phyloP scores from a whole-genome alignment of 1,140 invertebrate genomes.

The Ips nitidus region DNA sequence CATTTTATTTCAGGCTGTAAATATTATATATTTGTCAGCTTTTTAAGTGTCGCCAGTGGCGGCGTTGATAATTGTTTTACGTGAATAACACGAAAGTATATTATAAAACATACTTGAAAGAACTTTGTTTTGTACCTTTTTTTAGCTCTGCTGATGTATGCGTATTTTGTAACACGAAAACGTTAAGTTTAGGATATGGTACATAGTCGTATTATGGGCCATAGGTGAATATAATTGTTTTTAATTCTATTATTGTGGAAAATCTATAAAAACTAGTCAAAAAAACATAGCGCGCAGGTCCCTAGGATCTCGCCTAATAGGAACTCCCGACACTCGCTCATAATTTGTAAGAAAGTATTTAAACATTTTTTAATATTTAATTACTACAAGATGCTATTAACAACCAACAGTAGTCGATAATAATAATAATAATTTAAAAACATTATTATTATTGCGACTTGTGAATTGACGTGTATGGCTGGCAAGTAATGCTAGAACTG shows the following conservation, averaged over 20 bases:
- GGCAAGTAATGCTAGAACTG: too few species aligned
- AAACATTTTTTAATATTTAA: constrained; percentile 42
- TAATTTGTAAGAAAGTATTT: constrained; percentile 53
- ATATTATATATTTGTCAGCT: constrained; percentile 52
- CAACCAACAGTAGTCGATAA: neutral
- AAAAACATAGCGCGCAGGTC: constrained; percentile 42
- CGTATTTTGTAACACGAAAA: too few species aligned
- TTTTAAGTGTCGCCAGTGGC: constrained; percentile 5
- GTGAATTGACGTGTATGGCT: too few species aligned
- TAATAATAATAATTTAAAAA: too few species aligned
- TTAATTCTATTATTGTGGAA: constrained; percentile 41
- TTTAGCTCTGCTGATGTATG: neutral
- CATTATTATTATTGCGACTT: too few species aligned
- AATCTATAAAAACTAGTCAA: constrained; percentile 52
- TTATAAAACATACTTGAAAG: too few species aligned
- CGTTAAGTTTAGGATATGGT: neutral
- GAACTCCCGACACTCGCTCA: constrained; percentile 55
- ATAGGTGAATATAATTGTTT: constrained; percentile 37
- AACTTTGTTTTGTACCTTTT: constrained; percentile 1
- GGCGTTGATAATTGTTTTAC: neutral
- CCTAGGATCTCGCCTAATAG: constrained; percentile 45
- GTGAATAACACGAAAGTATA: too few species aligned
- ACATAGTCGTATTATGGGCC: constrained; percentile 33
- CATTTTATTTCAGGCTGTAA: constrained; percentile 42
- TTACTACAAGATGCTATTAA: neutral